Evolutionary conservation across 2,797 vertebrate species (phyloP), one percentile per base, ranked within the genome.

Genomic region (Propithecus deckenii): DNA sequence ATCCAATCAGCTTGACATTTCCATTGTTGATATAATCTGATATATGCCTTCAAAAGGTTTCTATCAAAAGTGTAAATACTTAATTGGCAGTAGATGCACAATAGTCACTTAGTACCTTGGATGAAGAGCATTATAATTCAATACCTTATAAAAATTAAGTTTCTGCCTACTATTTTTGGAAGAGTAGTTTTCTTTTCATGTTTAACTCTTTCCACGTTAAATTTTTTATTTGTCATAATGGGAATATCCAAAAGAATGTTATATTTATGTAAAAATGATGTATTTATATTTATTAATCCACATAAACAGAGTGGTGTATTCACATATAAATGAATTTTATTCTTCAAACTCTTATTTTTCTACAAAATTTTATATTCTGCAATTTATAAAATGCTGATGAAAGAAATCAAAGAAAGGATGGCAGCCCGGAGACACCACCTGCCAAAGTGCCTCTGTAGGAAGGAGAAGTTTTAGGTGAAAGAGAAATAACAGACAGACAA

Each of bases 101-200:
- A 63, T 8, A 94, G 69, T 93, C 74, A 87, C 59, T 75, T 75
- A 87, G 79, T 23, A 80, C 67, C n/a, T 69, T 46, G 23, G 35
- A 72, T 61, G 46, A 83, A 69, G n/a, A 83, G 13, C 14, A 11
- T 67, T 94, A 28, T 61, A 84, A 63, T 92, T 89, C 89, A 59
- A 93, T 28, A 38, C 4, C 30, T 94, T 84, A 52, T 75, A 71
- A 91, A 87, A 71, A 52, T 57, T 57, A 94, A 65, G 81, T 20
- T 71, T 88, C 46, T 63, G 32, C 11, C 7, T 57, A 74, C 43
- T 93, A 80, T 57, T 90, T 95, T 78, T 28, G 41, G 81, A 95
- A 96, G 28, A 94, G 23, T 7, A 72, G 4, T 20, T 65, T 93
- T 78, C n/a, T 93, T 92, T 96, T 94, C 88, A 91, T 52, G 32